Conservation (phyloP, 2,113 vertebrate species). For the Calidris pygmaea region DNA sequence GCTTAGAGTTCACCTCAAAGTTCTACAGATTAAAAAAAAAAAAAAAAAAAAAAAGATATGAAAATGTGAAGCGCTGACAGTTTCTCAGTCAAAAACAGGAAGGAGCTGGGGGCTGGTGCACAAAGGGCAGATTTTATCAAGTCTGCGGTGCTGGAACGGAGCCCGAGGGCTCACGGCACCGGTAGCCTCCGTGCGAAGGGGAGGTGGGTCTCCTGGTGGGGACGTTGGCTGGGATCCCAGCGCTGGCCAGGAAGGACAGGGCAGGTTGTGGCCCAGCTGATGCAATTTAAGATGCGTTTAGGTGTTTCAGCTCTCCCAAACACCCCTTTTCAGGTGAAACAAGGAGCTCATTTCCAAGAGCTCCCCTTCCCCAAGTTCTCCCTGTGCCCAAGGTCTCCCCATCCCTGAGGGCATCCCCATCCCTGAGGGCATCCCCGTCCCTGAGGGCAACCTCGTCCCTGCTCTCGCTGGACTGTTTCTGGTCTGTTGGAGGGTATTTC, state of each 20-base stretch:
- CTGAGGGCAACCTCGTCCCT: not conserved
- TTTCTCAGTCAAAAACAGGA: not conserved
- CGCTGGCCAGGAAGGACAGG: not conserved
- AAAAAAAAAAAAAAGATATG: not conserved
- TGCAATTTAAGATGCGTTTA: accelerated
- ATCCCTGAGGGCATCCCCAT: not conserved
- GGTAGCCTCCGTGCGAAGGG: accelerated
- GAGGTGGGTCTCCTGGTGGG: accelerated
- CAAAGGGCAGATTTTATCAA: not conserved
- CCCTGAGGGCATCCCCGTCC: not conserved
- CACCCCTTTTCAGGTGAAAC: not conserved
- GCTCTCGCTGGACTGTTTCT: not conserved
- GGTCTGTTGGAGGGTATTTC: not conserved
- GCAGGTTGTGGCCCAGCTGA: not conserved
- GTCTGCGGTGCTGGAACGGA: accelerated
- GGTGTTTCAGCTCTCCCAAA: not conserved
- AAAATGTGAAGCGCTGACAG: accelerated
- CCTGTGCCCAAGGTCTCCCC: accelerated
- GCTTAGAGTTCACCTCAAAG: not conserved
- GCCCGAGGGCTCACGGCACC: not conserved
- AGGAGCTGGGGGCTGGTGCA: not conserved
- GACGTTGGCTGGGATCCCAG: accelerated
- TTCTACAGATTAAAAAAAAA: not conserved
- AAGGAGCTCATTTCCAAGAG: accelerated
- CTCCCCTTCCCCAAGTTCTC: not conserved